Percentiles rank a stretch among this genome's conserved stretches.
phyloP scores from a whole-genome alignment of 2,113 vertebrate genomes.

The Donacobius atricapilla region DNA sequence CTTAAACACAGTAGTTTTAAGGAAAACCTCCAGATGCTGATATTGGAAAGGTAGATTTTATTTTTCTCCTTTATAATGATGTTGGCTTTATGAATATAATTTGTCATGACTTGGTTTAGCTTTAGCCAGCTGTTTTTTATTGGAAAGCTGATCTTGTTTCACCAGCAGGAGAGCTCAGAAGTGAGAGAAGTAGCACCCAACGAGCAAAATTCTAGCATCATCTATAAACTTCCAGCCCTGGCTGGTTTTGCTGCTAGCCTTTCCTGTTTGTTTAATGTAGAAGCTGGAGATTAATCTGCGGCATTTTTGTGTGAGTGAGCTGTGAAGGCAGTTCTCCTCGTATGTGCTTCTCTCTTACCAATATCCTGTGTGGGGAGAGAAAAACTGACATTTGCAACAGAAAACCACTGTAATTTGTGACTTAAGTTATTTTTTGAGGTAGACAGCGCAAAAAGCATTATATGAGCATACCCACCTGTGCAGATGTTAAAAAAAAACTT shows the following conservation, averaged over 20 bases:
- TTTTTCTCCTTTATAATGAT: not conserved
- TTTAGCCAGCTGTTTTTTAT: conserved; percentile 35
- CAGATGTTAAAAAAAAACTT: not conserved
- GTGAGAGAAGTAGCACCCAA: conserved; percentile 22
- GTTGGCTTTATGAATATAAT: not conserved
- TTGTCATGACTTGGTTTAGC: not conserved
- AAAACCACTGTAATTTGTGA: conserved; percentile 13
- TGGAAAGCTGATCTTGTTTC: conserved; percentile 34
- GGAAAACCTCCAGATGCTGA: not conserved
- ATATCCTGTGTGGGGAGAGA: conserved; percentile 33
- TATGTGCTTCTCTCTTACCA: not conserved
- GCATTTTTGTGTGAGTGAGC: not conserved
- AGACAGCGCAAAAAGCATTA: not conserved
- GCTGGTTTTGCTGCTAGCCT: not conserved
- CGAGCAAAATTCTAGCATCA: not conserved
- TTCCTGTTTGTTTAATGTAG: not conserved
- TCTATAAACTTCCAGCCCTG: not conserved
- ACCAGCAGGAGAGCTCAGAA: not conserved
- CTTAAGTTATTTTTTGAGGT: not conserved
- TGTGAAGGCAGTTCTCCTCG: not conserved
- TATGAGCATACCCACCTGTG: not conserved
- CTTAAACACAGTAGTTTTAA: not conserved
- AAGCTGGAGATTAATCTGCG: not conserved
- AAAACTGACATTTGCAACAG: not conserved
- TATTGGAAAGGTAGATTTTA: not conserved